Evolutionary conservation across 2,797 vertebrate species (phyloP).

Genomic region (Florisuga fusca): DNA sequence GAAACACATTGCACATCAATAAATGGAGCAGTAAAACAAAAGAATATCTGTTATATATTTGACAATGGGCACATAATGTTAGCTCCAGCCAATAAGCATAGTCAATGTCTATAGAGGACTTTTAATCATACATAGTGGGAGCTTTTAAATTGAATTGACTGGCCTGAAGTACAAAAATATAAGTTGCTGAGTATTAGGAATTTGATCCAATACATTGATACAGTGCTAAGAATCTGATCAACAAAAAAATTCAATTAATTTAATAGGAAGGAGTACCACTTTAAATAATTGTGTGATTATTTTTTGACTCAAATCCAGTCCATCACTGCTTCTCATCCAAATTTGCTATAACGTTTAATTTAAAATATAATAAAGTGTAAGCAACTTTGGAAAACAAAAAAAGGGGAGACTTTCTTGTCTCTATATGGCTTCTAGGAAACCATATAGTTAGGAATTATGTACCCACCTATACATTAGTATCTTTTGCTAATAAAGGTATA

Average conservation of each 20-base stretch:
- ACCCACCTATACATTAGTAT: background rate
- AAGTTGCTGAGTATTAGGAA: background rate
- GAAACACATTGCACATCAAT: background rate
- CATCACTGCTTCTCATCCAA: background rate
- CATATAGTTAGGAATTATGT: background rate
- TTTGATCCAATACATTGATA: background rate
- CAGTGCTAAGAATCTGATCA: background rate
- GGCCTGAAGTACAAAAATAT: background rate
- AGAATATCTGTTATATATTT: background rate
- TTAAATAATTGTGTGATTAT: constrained; percentile 9
- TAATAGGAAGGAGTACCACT: constrained; percentile 3
- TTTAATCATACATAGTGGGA: background rate
- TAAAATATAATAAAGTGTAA: background rate
- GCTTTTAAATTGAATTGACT: background rate
- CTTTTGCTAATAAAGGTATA: background rate
- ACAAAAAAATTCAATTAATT: constrained; percentile 7
- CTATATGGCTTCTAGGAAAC: background rate
- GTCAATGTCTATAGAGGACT: background rate
- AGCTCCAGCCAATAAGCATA: background rate
- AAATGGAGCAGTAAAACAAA: background rate
- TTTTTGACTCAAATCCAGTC: background rate
- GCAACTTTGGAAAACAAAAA: background rate
- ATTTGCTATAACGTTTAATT: background rate
- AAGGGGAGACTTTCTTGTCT: background rate
- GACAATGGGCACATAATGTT: background rate